Evolutionary conservation across 2,797 vertebrate genomes (phyloP), one percentile per base, ranked within the genome.

Genomic region (Manis crassicaudata): DNA sequence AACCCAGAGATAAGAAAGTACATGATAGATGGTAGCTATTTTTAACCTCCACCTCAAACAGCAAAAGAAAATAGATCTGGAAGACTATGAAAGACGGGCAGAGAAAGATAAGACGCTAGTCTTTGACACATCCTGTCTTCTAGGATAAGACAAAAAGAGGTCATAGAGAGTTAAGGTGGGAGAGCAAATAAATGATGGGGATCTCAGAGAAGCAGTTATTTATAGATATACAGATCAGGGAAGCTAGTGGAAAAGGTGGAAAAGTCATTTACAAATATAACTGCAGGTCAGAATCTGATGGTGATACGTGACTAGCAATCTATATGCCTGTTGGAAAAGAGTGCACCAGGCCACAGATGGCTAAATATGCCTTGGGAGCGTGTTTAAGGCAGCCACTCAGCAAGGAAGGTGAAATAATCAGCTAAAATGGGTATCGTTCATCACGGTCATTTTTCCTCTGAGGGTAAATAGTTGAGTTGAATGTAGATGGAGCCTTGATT

Each of bases 231-330:
- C 58, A 81, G 75, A 87, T 83, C 88, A 52, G 7, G 35, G 65
- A n/a, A 86, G 52, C 54, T 88, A 54, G 50, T 77, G 40, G 77
- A 84, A 92, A 97, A 97, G 65, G 50, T 70, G 67, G 50, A 84
- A 76, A 88, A 90, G 75, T 90, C 81, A 96, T 94, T 96, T 96
- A 90, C 90, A 95, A 96, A 94, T 90, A 73, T 68, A 90, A 94
- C 94, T 96, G 54, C 88, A 92, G 96, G 88, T 97, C 95, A 94
- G 56, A 88, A 89, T 92, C 75, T 91, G 79, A 96, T 77, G 70
- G 95, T 84, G 75, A 92, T 94, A 35, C 81, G 83, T 95, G 88
- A 80, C 82, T 77, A 73, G 58, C 79, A 80, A 95, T 96, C 84
- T 77, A 29, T n/a, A 89, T 21, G 23, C 50, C 86, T 84, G 37